These are phyloP conservation scores for Rhynchonema sp. DNA, from an alignment of 2,888 invertebrate species.

Conservation along the genomic window DNA sequence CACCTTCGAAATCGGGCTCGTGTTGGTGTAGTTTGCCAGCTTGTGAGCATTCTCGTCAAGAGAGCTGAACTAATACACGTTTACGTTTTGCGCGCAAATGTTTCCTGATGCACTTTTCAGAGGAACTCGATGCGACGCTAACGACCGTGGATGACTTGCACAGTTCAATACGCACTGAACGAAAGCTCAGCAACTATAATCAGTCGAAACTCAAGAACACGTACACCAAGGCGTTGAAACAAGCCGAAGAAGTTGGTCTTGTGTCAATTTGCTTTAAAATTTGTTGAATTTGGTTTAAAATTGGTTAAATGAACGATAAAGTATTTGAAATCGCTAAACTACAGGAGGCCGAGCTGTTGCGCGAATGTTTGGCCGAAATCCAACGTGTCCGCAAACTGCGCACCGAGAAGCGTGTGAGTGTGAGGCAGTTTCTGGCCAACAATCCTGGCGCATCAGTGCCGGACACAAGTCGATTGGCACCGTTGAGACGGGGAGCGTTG, in stretches of 20 bases:
- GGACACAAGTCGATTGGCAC: too few relatives aligned
- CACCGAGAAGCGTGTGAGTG: conserved; percentile 1
- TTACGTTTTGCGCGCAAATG: too few relatives aligned
- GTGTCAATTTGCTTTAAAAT: too few relatives aligned
- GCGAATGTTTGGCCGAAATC: not conserved
- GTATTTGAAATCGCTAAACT: too few relatives aligned
- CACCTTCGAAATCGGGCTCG: too few relatives aligned
- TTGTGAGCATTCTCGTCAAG: too few relatives aligned
- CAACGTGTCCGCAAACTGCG: not conserved
- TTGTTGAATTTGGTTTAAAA: too few relatives aligned
- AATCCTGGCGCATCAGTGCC: not conserved
- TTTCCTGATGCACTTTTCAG: too few relatives aligned
- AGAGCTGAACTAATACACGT: too few relatives aligned
- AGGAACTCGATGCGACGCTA: not conserved
- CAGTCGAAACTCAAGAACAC: conserved; percentile 3
- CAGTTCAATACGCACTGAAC: not conserved
- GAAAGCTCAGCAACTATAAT: not conserved
- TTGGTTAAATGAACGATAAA: too few relatives aligned
- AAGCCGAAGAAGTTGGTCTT: too few relatives aligned
- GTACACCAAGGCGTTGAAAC: conserved; percentile 1
- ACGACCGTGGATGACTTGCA: not conserved
- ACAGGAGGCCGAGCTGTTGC: not conserved
- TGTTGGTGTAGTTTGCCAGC: too few relatives aligned
- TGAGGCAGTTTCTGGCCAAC: not conserved
- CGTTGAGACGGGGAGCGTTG: conserved; percentile 70